Base-by-base conservation (phyloP, 2,113 vertebrate genomes). In the Salvelinus fontinalis region DNA sequence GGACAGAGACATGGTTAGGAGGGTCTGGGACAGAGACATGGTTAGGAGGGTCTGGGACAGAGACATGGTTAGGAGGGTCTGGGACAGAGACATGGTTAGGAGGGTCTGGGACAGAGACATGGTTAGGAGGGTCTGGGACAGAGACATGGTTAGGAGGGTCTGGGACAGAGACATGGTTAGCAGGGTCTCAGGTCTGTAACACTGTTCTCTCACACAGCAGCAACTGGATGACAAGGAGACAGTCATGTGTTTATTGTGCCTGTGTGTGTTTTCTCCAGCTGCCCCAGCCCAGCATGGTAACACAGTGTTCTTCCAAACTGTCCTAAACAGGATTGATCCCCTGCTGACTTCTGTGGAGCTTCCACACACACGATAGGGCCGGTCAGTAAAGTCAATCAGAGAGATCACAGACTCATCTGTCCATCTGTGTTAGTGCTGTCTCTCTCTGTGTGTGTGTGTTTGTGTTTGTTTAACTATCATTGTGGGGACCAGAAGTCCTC, bases 221-320 rank as follows among this genome's bases (percentile, higher is more conserved):
- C 34, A 54, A 34, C 27, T 9, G 71, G 51, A 62, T 39, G 13
- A 2, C 2, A n/a, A 22, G 54, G 13, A 13, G 4, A 39, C 26
- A 60, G 71, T 59, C 57, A 34, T 60, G 18, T 20, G 57, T 20
- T 20, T 77, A 24, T 69, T 8, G 6, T 22, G 34, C 6, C 16
- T 48, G 34, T 6, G 51, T 57, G 18, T n/a, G 48, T 67, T 74
- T 81, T 71, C 48, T 54, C 22, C 5, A 71, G 26, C 48, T 26
- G 24, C 6, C 49, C 11, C 48, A 16, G 24, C 24, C 70, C 26
- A 9, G 11, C 44, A 49, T 9, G 49, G 7, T 13, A 2, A 39
- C 34, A 39, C 34, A 39, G 7, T 9, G 70, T 54, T 71, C 70
- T 49, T 70, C 4, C 22, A 51, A 22, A 18, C 68, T 57, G 67